Evolutionary conservation across 2,888 invertebrate genomes (phyloP).

Genomic region (Andrena praecox): DNA sequence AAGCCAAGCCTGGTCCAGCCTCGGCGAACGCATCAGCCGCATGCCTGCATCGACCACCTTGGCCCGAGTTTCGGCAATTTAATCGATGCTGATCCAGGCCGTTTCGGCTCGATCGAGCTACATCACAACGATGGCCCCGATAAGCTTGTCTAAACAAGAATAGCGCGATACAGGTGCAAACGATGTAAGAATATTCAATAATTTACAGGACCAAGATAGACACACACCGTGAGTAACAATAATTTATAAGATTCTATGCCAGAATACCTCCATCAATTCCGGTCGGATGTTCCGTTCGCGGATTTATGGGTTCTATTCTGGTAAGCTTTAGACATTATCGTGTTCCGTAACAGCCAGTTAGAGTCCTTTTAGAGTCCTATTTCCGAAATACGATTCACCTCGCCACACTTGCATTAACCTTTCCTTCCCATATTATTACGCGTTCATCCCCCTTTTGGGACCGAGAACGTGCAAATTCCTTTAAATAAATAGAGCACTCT

Average conservation of each 20-base stretch:
- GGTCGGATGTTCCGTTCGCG: neutral
- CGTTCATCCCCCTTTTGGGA: neutral
- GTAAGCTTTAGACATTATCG: neutral
- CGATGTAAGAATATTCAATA: constrained; percentile 25
- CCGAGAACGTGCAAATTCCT: neutral
- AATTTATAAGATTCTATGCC: constrained; percentile 7
- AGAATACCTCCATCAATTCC: neutral
- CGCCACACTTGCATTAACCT: too few relatives aligned
- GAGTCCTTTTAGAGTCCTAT: too few relatives aligned
- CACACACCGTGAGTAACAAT: neutral
- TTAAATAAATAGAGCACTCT: constrained; percentile 14
- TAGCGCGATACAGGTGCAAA: neutral
- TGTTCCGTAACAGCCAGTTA: too few relatives aligned
- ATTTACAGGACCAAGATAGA: neutral
- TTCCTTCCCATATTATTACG: neutral
- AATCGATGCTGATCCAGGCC: constrained; percentile 30
- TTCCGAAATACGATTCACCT: too few relatives aligned
- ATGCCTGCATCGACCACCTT: constrained; percentile 3
- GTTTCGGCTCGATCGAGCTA: constrained; percentile 5
- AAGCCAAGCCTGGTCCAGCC: constrained; percentile 8
- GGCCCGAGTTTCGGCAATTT: constrained; percentile 15
- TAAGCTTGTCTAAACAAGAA: constrained; percentile 4
- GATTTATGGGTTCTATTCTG: neutral
- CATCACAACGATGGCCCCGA: neutral
- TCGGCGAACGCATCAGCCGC: constrained; percentile 6